phyloP scores from a whole-genome alignment of 1,140 invertebrate genomes.

The Leptonema lineaticorne region DNA sequence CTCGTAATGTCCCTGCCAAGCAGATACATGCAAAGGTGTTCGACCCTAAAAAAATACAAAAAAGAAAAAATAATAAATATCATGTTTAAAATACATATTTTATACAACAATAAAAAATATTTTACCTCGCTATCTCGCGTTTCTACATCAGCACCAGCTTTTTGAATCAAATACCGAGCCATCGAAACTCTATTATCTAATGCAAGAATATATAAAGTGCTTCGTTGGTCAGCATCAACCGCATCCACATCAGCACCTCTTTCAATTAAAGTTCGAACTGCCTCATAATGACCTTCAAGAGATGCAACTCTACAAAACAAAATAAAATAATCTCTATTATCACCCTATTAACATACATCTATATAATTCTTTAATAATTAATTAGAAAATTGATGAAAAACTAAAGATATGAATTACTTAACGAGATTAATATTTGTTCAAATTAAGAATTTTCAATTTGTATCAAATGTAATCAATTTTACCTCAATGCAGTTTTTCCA shows the following conservation, averaged over 20 bases:
- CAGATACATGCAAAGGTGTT: conserved; percentile 88
- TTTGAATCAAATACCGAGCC: conserved; percentile 78
- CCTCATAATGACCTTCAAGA: conserved; percentile 82
- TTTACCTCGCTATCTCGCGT: conserved; percentile 81
- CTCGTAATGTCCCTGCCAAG: conserved; percentile 92
- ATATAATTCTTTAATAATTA: background rate
- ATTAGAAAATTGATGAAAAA: background rate
- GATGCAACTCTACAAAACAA: conserved; percentile 67
- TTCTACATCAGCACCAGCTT: conserved; percentile 80
- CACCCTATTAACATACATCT: background rate
- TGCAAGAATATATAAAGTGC: conserved; percentile 88
- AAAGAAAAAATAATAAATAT: background rate
- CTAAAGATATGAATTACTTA: background rate
- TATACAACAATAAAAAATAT: background rate
- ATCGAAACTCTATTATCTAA: conserved; percentile 86
- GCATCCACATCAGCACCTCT: conserved; percentile 86
- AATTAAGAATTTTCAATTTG: conserved; percentile 17
- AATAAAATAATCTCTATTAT: conserved; percentile 1
- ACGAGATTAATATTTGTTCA: no score
- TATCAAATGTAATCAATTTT: conserved; percentile 21
- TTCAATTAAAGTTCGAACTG: conserved; percentile 71
- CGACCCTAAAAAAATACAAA: conserved; percentile 62
- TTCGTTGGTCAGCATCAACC: conserved; percentile 88
- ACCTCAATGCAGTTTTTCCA: conserved; percentile 90
- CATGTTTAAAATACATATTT: background rate